A percentile compares a stretch with the other conserved stretches of the same genome.
Evolutionary conservation across 2,797 vertebrate species (phyloP).

Genomic region (Pampus argenteus): DNA sequence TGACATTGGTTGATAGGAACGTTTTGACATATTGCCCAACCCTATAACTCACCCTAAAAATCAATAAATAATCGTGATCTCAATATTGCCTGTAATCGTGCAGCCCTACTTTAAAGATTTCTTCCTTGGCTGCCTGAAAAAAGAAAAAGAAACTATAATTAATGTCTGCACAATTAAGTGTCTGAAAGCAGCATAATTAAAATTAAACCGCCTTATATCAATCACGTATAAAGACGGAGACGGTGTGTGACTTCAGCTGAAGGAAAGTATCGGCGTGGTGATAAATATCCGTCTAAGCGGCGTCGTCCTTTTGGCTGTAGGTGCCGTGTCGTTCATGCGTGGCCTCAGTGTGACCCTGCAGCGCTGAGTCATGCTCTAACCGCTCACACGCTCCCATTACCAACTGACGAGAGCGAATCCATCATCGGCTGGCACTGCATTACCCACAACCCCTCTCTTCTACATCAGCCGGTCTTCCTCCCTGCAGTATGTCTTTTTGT

Average conservation of each 20-base stretch:
- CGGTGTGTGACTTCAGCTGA: not conserved
- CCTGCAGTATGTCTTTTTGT: not conserved
- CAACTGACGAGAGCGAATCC: constrained; percentile 54
- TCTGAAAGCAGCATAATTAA: not conserved
- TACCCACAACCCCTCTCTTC: constrained; percentile 30
- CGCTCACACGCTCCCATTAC: constrained; percentile 60
- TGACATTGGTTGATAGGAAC: too few relatives aligned
- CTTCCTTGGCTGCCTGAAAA: not conserved
- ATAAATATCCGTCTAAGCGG: not conserved
- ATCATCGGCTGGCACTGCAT: constrained; percentile 59
- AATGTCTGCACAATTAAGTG: not conserved
- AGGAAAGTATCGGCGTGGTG: not conserved
- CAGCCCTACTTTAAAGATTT: not conserved
- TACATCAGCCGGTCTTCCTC: constrained; percentile 29
- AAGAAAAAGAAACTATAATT: not conserved
- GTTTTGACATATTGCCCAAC: too few relatives aligned
- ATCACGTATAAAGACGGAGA: not conserved
- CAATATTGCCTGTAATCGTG: too few relatives aligned
- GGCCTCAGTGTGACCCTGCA: constrained; percentile 51
- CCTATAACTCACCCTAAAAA: too few relatives aligned
- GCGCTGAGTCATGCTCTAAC: constrained; percentile 58
- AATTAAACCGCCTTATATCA: not conserved
- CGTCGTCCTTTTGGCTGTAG: constrained; percentile 12
- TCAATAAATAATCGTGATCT: too few relatives aligned
- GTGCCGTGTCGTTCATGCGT: constrained; percentile 32